phyloP scores from a whole-genome alignment of 2,113 vertebrate species.

The Numenius arquata region DNA sequence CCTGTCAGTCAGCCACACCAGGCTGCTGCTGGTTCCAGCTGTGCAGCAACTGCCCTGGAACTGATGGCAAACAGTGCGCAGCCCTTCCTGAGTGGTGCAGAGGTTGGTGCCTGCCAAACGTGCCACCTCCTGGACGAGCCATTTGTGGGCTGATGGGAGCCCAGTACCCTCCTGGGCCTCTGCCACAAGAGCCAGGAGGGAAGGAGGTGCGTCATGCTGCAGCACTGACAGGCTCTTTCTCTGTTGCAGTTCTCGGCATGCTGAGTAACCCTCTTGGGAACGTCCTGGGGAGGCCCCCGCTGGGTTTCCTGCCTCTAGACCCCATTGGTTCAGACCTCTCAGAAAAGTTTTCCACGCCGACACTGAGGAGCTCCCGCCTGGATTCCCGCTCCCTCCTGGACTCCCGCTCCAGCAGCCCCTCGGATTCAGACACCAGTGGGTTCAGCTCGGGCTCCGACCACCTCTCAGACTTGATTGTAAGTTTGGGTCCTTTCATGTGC shows the following conservation, averaged over 20 bases:
- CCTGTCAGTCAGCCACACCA: background rate
- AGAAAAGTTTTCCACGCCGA: slow-evolving; percentile 86
- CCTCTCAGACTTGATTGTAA: slow-evolving; percentile 91
- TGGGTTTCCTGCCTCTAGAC: slow-evolving; percentile 81
- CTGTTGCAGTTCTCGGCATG: slow-evolving; percentile 78
- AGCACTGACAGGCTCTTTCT: background rate
- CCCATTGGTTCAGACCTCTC: slow-evolving; percentile 84
- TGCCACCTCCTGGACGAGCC: fast-evolving
- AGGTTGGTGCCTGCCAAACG: background rate
- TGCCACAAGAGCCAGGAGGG: background rate
- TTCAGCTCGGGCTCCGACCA: slow-evolving; percentile 98
- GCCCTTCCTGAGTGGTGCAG: background rate
- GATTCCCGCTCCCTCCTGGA: slow-evolving; percentile 89
- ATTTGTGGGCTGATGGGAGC: background rate
- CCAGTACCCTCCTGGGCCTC: background rate
- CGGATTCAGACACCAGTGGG: slow-evolving; percentile 96
- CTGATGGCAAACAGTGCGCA: background rate
- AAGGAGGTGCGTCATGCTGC: background rate
- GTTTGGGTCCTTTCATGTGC: background rate
- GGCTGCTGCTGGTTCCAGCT: background rate
- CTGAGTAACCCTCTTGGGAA: slow-evolving; percentile 86
- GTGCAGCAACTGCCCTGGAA: fast-evolving
- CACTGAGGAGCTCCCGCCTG: slow-evolving; percentile 82
- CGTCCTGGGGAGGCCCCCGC: slow-evolving; percentile 82
- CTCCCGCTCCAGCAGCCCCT: slow-evolving; percentile 95